Evolutionary conservation across 2,888 invertebrate genomes (phyloP).

Genomic region (Conistra vaccinii): DNA sequence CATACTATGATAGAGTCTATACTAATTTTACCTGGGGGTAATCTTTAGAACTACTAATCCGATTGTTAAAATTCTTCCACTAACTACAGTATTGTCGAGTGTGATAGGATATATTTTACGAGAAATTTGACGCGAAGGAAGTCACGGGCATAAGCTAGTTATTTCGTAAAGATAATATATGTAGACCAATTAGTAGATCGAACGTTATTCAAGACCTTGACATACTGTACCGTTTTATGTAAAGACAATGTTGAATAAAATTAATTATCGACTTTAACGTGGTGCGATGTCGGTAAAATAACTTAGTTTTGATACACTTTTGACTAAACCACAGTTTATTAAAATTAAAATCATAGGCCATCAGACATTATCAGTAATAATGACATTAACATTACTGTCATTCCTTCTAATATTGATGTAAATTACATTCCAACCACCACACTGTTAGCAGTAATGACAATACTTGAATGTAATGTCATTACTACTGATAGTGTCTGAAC

Average conservation of each 20-base stretch:
- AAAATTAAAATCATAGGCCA: background rate
- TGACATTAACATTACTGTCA: no score
- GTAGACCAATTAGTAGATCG: background rate
- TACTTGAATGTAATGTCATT: no score
- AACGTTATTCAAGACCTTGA: constrained; percentile 17
- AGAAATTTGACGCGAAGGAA: background rate
- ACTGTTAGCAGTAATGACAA: no score
- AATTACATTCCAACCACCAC: no score
- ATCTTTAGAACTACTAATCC: background rate
- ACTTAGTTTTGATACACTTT: background rate
- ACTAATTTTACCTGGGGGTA: no score
- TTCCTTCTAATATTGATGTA: no score
- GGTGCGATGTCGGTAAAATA: background rate
- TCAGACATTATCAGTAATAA: no score
- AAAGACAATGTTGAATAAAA: background rate
- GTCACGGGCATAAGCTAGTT: background rate
- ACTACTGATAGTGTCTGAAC: no score
- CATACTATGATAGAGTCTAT: no score
- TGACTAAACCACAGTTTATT: background rate
- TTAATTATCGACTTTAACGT: background rate
- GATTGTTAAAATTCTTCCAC: background rate
- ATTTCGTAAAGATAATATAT: background rate
- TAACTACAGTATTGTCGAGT: background rate
- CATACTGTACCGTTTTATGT: background rate
- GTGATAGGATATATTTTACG: background rate